phyloP scores from a whole-genome alignment of 2,888 invertebrate genomes.

The Polydesmus complanatus region DNA sequence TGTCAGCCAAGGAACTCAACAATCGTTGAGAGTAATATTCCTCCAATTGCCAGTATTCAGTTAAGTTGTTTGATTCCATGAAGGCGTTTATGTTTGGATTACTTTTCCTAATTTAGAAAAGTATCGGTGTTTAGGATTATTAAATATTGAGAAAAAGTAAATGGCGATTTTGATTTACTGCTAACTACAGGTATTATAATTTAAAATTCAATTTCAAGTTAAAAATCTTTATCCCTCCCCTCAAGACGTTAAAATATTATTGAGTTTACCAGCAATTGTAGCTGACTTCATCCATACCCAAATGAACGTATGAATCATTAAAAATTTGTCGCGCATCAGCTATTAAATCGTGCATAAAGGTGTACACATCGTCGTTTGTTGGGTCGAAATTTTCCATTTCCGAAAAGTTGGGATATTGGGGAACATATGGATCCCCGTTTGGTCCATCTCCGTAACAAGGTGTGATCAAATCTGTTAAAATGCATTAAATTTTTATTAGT shows the following conservation, averaged over 20 bases:
- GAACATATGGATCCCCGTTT: slow-evolving; percentile 16
- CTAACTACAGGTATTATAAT: too few species aligned
- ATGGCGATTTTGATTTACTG: too few species aligned
- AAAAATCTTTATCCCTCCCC: not conserved
- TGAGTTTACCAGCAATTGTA: slow-evolving; percentile 57
- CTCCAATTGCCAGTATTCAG: slow-evolving; percentile 45
- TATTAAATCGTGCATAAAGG: slow-evolving; percentile 33
- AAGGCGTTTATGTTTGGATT: slow-evolving; percentile 50
- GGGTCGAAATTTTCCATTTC: slow-evolving; percentile 29
- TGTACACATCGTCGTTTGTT: slow-evolving; percentile 31
- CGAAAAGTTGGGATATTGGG: slow-evolving; percentile 20
- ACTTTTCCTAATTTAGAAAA: slow-evolving; percentile 38
- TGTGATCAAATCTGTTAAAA: slow-evolving; percentile 47
- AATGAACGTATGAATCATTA: slow-evolving; percentile 59
- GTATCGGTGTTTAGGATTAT: slow-evolving; percentile 1
- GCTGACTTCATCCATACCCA: slow-evolving; percentile 86
- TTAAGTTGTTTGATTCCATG: slow-evolving; percentile 45
- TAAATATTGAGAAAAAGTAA: not conserved
- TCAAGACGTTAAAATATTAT: not conserved
- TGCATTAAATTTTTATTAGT: slow-evolving; percentile 53
- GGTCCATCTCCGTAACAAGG: slow-evolving; percentile 22
- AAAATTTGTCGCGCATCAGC: slow-evolving; percentile 28
- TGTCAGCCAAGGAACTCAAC: slow-evolving; percentile 38
- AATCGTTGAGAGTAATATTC: slow-evolving; percentile 51
- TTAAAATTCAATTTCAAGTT: not conserved